phyloP scores from a whole-genome alignment of 2,113 vertebrate species.

The Zootoca vivipara region DNA sequence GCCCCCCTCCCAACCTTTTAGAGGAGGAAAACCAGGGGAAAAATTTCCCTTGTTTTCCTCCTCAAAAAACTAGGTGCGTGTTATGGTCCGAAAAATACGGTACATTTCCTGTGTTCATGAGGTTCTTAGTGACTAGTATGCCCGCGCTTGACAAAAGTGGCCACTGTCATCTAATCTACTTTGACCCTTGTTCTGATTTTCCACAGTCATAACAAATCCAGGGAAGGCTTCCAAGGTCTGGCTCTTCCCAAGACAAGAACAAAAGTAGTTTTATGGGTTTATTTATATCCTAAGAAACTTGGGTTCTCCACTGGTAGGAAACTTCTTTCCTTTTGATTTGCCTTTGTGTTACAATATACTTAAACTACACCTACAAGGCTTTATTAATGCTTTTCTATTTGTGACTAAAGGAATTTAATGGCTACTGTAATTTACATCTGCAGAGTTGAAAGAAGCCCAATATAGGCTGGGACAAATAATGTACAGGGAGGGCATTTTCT shows the following conservation, averaged over 20 bases:
- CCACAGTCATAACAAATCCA: neutral
- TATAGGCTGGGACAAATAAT: neutral
- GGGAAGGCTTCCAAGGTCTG: neutral
- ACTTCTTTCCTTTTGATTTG: conserved; percentile 7
- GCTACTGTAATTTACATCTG: conserved; percentile 23
- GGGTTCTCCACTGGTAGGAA: conserved; percentile 49
- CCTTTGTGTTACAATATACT: neutral
- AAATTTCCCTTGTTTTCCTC: too few relatives aligned
- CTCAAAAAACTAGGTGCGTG: too few relatives aligned
- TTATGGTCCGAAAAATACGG: too few relatives aligned
- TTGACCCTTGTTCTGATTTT: neutral
- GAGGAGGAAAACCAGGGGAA: too few relatives aligned
- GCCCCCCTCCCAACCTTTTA: too few relatives aligned
- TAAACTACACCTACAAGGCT: neutral
- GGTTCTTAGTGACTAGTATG: neutral
- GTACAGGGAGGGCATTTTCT: neutral
- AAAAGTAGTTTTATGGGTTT: conserved; percentile 19
- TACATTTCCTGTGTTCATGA: neutral
- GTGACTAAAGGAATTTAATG: neutral
- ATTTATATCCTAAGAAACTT: neutral
- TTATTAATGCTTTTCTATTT: neutral
- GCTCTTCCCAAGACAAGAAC: conserved; percentile 23
- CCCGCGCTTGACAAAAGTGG: neutral
- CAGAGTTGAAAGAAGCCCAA: neutral
- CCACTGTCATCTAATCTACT: neutral